A percentile compares a stretch with the other conserved stretches of the same genome.
Evolutionary conservation across 1,140 invertebrate genomes (phyloP).

Genomic region (Ceratitis capitata): DNA sequence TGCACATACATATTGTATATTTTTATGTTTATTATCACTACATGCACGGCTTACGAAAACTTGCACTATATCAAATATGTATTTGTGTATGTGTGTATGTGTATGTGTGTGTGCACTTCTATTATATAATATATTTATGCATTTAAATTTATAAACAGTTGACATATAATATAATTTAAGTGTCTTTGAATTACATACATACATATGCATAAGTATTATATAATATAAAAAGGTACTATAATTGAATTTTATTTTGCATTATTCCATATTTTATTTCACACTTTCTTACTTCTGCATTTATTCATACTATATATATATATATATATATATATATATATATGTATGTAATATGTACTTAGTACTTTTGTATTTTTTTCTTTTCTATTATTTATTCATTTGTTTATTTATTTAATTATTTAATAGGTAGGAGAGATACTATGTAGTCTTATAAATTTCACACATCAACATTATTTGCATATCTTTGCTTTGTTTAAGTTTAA

Average conservation of each 20-base stretch:
- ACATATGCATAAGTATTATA: neutral
- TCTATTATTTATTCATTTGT: conserved; percentile 5
- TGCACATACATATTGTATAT: neutral
- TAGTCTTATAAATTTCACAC: conserved; percentile 65
- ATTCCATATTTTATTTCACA: neutral
- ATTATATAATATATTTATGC: no score
- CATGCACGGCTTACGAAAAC: neutral
- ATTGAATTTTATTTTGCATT: conserved; percentile 12
- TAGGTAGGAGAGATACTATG: conserved; percentile 64
- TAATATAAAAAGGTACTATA: conserved; percentile 32
- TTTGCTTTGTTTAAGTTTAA: conserved; percentile 31
- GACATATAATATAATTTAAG: neutral
- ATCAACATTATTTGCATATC: conserved; percentile 57
- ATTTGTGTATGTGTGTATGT: neutral
- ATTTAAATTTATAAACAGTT: neutral
- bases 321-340: neutral
- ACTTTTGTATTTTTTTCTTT: neutral
- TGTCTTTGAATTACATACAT: neutral
- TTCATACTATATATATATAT: neutral
- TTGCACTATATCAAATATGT: no score
- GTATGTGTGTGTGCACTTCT: neutral
- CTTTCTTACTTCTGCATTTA: neutral
- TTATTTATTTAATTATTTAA: conserved; percentile 41
- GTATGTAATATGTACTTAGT: neutral
- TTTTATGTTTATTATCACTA: neutral